These are phyloP conservation scores for Drosophila nikananu DNA, from an alignment of 1,140 invertebrate genomes.

Conservation along the genomic window DNA sequence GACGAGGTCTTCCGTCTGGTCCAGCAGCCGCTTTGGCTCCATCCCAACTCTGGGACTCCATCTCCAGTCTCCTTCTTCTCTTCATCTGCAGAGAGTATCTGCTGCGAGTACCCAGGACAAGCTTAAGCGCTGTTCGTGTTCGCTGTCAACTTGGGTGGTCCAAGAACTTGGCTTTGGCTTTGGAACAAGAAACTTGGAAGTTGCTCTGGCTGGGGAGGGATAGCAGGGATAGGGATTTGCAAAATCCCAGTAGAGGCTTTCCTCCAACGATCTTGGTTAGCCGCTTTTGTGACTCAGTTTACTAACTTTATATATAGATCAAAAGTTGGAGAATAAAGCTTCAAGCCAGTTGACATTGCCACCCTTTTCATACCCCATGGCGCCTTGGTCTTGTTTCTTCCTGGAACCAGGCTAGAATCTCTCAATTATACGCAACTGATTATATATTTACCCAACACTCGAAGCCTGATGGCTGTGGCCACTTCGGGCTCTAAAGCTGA, in stretches of 20 bases:
- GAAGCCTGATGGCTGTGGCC: slow-evolving; percentile 59
- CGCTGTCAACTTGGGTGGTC: slow-evolving; percentile 85
- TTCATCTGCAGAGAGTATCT: slow-evolving; percentile 16
- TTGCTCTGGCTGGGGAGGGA: neutral
- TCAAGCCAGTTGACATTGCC: slow-evolving; percentile 40
- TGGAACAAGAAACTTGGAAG: slow-evolving; percentile 30
- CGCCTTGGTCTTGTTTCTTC: slow-evolving; percentile 20
- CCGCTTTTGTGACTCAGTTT: slow-evolving; percentile 45
- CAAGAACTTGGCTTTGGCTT: slow-evolving; percentile 56
- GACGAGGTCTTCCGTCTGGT: slow-evolving; percentile 16
- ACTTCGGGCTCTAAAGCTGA: slow-evolving; percentile 27
- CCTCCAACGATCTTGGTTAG: neutral
- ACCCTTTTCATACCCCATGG: neutral
- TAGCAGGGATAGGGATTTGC: neutral
- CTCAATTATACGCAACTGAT: slow-evolving; percentile 47
- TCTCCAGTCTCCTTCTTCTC: neutral
- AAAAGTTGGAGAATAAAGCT: slow-evolving; percentile 60
- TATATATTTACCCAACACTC: slow-evolving; percentile 82
- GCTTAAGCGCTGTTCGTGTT: slow-evolving; percentile 84
- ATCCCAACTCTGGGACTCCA: slow-evolving; percentile 7
- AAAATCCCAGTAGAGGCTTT: neutral
- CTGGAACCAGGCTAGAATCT: slow-evolving; percentile 45
- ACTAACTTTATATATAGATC: slow-evolving; percentile 68
- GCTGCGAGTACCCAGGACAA: slow-evolving; percentile 66
- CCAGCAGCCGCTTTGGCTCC: slow-evolving; percentile 52